Evolutionary conservation across 37 sponge, comb jelly and placozoan genomes (phyloP).

Genomic region (Axinella damicornis): DNA sequence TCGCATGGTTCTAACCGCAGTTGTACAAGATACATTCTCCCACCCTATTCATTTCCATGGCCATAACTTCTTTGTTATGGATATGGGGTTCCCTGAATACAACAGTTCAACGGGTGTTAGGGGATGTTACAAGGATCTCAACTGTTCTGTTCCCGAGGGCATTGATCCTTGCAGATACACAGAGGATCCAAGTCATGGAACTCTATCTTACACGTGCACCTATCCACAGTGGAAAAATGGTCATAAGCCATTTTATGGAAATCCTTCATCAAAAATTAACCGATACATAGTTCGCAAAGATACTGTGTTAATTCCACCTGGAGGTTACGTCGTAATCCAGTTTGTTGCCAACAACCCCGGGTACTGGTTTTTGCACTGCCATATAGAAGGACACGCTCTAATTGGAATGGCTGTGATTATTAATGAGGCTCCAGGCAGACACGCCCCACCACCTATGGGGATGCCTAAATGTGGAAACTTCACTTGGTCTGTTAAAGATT

Average conservation of each 20-base stretch:
- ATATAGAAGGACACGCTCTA: conserved; percentile 36
- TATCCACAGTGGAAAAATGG: conserved; percentile 2
- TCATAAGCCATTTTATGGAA: no score
- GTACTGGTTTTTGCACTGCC: conserved; percentile 67
- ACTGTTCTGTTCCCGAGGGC: not conserved
- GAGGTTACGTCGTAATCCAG: conserved; percentile 40
- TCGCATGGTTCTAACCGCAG: conserved; percentile 2
- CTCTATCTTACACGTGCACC: not conserved
- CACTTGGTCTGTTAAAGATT: not conserved
- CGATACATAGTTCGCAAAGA: conserved; percentile 33
- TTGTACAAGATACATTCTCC: conserved; percentile 9
- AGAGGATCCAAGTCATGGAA: not conserved
- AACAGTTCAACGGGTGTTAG: conserved; percentile 14
- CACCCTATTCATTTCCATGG: conserved; percentile 79
- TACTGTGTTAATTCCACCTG: conserved; percentile 45
- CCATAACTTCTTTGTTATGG: conserved; percentile 61
- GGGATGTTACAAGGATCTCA: no score
- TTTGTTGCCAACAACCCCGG: conserved; percentile 51
- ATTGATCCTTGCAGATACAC: not conserved
- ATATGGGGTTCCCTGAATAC: conserved; percentile 55
- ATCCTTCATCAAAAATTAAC: not conserved
- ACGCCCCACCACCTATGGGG: not conserved
- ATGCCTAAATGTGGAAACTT: not conserved
- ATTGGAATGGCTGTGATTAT: conserved; percentile 50
- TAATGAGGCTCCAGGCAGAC: conserved; percentile 12